Evolutionary conservation across 2,888 invertebrate genomes (phyloP).

Genomic region (Drosophila testacea): DNA sequence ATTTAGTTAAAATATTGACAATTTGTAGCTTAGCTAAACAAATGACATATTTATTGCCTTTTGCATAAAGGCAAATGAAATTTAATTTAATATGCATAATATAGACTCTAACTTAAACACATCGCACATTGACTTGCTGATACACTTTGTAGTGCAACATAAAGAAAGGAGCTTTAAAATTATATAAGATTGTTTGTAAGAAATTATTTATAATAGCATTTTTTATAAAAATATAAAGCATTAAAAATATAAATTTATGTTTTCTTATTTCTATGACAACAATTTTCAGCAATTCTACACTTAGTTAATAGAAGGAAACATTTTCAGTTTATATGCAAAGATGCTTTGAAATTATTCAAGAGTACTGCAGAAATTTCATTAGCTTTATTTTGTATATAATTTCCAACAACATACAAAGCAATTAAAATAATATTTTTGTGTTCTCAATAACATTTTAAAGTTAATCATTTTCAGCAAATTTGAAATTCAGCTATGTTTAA

Average conservation of each 20-base stretch:
- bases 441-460: not conserved
- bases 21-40: conserved; percentile 22
- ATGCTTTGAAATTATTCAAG: too few species aligned
- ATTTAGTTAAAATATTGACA: not conserved
- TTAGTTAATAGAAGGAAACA: not conserved
- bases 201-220: not conserved
- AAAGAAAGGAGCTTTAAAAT: not conserved
- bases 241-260: not conserved
- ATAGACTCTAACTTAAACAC: not conserved
- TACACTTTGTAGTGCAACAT: not conserved
- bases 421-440: too few species aligned
- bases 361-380: too few species aligned
- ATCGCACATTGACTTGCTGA: not conserved
- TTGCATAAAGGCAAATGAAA: conserved; percentile 41
- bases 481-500: too few species aligned
- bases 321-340: too few species aligned
- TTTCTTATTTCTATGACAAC: not conserved
- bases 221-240: not conserved
- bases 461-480: not conserved
- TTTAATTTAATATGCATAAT: conserved; percentile 49
- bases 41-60: conserved; percentile 43
- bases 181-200: not conserved
- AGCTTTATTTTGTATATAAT: too few species aligned
- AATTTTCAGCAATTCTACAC: not conserved
- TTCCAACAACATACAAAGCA: too few species aligned